A percentile compares a stretch with the other conserved stretches of the same genome.
phyloP scores from a whole-genome alignment of 2,888 invertebrate species.

The Eupithecia subfuscata region DNA sequence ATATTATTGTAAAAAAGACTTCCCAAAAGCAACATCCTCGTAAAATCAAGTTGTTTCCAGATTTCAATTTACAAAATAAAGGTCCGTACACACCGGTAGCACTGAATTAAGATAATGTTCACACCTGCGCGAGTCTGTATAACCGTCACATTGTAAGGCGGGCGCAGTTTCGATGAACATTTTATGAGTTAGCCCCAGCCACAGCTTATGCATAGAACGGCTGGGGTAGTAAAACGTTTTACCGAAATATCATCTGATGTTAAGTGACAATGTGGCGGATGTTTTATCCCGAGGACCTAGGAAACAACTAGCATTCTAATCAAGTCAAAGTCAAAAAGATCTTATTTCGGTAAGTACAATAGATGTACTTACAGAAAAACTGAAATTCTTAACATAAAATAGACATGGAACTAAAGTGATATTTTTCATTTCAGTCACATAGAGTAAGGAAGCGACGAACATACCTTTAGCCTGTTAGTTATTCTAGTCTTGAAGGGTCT shows the following conservation, averaged over 20 bases:
- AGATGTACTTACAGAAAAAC: too few relatives aligned
- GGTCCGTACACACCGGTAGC: conserved; percentile 65
- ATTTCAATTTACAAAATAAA: conserved; percentile 60
- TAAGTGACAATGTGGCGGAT: background rate
- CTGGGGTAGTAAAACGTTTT: conserved; percentile 14
- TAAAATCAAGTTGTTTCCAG: conserved; percentile 37
- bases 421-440: too few relatives aligned
- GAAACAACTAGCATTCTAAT: background rate
- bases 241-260: background rate
- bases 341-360: too few relatives aligned
- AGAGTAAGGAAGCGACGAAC: too few relatives aligned
- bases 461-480: too few relatives aligned
- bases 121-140: conserved; percentile 76
- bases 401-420: too few relatives aligned
- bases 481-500: too few relatives aligned
- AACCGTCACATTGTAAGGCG: conserved; percentile 74
- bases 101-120: conserved; percentile 82
- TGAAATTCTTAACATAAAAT: too few relatives aligned
- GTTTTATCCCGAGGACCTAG: background rate
- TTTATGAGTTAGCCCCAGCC: conserved; percentile 66
- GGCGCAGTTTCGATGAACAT: conserved; percentile 67
- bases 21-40: conserved; percentile 8
- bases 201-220: conserved; percentile 23
- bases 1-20: background rate
- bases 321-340: too few relatives aligned